These are phyloP conservation scores for Cephus spinipes DNA, from an alignment of 2,888 invertebrate species.

Conservation along the genomic window DNA sequence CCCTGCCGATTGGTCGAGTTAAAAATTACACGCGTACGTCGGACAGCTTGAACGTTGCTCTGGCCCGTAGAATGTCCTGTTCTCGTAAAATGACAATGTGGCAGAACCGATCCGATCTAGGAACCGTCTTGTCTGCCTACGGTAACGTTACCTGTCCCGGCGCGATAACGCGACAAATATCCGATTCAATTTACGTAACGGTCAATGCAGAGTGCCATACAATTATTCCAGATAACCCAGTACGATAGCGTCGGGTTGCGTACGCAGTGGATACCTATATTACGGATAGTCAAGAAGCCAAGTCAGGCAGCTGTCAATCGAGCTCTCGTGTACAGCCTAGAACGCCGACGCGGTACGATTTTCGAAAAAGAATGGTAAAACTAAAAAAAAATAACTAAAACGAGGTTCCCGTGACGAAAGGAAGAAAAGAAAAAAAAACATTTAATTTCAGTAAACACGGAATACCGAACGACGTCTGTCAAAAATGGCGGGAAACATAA, in stretches of 20 bases:
- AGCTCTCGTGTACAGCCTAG: constrained; percentile 6
- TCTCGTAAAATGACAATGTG: not conserved
- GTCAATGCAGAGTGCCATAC: constrained; percentile 31
- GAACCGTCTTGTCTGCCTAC: not conserved
- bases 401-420: not conserved
- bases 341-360: not conserved
- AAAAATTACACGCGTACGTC: too few relatives aligned
- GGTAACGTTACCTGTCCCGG: not conserved
- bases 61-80: not conserved
- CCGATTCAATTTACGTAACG: constrained; percentile 59
- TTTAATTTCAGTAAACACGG: not conserved
- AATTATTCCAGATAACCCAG: constrained; percentile 45
- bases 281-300: constrained; percentile 5
- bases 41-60: too few relatives aligned
- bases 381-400: not conserved
- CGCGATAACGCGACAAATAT: constrained; percentile 45
- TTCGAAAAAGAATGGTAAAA: not conserved
- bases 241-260: constrained; percentile 28
- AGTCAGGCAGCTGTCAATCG: constrained; percentile 21
- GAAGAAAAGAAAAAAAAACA: not conserved
- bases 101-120: not conserved
- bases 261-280: not conserved
- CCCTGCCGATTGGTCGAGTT: not conserved
- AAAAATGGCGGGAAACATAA: not conserved
- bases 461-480: not conserved